A percentile compares a stretch with the other conserved stretches of the same genome.
Conservation (phyloP, 2,113 vertebrate genomes). For the Nibea albiflora region DNA sequence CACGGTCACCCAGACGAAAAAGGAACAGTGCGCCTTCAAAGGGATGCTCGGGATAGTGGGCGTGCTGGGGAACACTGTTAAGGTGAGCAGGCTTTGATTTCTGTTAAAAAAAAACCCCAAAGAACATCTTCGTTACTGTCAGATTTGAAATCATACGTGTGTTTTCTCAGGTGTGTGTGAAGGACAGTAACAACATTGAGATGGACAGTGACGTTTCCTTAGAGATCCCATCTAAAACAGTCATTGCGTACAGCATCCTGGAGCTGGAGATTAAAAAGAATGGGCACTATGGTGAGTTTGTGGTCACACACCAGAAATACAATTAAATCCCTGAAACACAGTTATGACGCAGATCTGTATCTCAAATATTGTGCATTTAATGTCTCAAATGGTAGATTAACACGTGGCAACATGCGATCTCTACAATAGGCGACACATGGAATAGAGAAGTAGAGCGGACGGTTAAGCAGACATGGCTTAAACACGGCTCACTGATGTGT, state of each 20-base stretch:
- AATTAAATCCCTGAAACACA: neutral
- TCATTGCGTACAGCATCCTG: slow-evolving; percentile 89
- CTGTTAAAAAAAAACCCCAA: too few species aligned
- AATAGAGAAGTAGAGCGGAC: neutral
- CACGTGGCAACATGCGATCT: too few species aligned
- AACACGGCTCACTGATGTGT: neutral
- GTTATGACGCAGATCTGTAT: neutral
- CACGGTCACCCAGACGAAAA: slow-evolving; percentile 78
- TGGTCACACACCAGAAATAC: neutral
- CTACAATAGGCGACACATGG: neutral
- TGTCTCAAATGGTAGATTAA: too few species aligned
- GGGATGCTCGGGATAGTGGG: slow-evolving; percentile 74
- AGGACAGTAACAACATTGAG: slow-evolving; percentile 77
- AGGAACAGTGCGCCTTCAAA: slow-evolving; percentile 77
- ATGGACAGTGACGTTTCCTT: slow-evolving; percentile 84
- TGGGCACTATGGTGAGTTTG: slow-evolving; percentile 87
- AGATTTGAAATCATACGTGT: neutral
- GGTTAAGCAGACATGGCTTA: too few species aligned
- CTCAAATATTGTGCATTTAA: neutral
- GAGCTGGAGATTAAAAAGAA: slow-evolving; percentile 87
- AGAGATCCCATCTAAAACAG: slow-evolving; percentile 88
- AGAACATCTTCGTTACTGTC: neutral
- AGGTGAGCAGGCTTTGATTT: slow-evolving; percentile 73
- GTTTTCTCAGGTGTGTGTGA: slow-evolving; percentile 81
- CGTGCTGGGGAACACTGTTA: slow-evolving; percentile 71